A percentile compares a stretch with the other conserved stretches of the same genome.
Evolutionary conservation across 2,797 vertebrate genomes (phyloP).

Genomic region (Anguilla anguilla): DNA sequence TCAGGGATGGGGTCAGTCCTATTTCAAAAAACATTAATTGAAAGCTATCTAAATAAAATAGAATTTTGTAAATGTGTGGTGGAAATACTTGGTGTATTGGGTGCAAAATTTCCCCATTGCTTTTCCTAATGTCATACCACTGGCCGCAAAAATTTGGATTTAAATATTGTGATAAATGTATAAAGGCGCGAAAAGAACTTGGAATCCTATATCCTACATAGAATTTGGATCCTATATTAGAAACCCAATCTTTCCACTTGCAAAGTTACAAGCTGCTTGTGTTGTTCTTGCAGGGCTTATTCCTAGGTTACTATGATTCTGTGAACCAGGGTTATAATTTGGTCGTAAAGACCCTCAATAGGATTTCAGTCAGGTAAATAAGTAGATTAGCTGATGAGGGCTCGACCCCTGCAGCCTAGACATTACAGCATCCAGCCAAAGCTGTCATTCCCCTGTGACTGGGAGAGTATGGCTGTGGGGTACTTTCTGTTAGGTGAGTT

Average conservation of each 20-base stretch:
- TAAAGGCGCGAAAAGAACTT: background rate
- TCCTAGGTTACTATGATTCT: background rate
- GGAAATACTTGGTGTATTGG: slow-evolving; percentile 2
- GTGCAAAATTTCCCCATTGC: background rate
- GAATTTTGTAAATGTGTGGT: background rate
- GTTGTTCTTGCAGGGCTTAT: background rate
- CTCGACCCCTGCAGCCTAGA: background rate
- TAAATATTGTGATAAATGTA: background rate
- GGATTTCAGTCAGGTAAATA: background rate
- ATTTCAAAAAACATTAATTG: background rate
- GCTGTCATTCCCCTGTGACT: background rate
- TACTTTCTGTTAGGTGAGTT: background rate
- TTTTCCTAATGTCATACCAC: background rate
- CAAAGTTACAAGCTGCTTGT: background rate
- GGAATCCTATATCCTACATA: too few species aligned
- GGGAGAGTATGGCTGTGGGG: background rate
- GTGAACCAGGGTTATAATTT: background rate
- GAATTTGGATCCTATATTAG: background rate
- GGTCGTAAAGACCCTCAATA: background rate
- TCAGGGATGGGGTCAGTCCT: background rate
- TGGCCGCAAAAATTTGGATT: background rate
- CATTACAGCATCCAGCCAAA: background rate
- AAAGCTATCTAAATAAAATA: background rate
- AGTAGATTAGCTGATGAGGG: background rate
- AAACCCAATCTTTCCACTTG: background rate